These are phyloP conservation scores for Limnephilus marmoratus DNA, from an alignment of 2,888 invertebrate genomes.

Conservation along the genomic window DNA sequence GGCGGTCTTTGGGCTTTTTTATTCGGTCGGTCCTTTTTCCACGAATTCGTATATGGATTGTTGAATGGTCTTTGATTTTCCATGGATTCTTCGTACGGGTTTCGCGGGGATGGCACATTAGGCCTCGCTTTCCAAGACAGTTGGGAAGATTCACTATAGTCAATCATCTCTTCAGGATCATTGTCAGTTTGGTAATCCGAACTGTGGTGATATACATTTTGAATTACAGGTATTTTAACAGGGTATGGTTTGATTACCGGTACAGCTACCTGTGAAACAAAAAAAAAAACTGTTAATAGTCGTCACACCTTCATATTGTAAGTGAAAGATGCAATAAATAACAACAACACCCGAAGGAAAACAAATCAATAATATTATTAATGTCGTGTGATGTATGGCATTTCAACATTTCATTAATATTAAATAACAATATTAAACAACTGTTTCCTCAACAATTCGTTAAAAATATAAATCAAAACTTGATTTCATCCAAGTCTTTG, in stretches of 20 bases:
- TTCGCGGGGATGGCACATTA: neutral
- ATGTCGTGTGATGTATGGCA: neutral
- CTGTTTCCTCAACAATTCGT: too few relatives aligned
- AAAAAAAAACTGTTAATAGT: neutral
- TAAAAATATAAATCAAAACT: too few relatives aligned
- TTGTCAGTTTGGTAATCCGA: constrained; percentile 24
- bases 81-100: neutral
- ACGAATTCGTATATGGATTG: neutral
- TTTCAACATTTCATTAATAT: neutral
- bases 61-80: neutral
- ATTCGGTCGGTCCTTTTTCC: constrained; percentile 16
- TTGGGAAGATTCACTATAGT: constrained; percentile 18
- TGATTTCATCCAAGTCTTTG: neutral
- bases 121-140: constrained; percentile 3
- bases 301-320: neutral
- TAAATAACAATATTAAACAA: too few relatives aligned
- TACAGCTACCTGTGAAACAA: constrained; percentile 77
- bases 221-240: constrained; percentile 82
- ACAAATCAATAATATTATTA: neutral
- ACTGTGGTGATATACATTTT: constrained; percentile 72
- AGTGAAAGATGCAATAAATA: neutral
- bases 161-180: neutral
- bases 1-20: constrained; percentile 2
- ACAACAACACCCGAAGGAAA: neutral
- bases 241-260: constrained; percentile 87